Conservation (phyloP, 2,888 invertebrate species). For the Fissipunctia ypsillon region DNA sequence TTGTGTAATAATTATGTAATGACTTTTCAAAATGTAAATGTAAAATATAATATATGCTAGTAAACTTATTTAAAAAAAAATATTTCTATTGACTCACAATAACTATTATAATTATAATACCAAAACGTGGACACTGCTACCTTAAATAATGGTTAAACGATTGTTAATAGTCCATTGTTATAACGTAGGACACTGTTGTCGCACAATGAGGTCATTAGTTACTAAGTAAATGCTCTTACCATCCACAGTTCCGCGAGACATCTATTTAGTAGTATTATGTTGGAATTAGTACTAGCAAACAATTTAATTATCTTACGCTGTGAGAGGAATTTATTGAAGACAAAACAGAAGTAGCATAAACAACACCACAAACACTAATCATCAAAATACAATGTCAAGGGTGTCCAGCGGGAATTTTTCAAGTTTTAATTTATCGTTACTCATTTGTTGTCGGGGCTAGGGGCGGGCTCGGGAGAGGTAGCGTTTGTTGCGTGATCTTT, state of each 20-base stretch:
- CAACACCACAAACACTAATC: neutral
- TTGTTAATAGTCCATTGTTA: constrained; percentile 35
- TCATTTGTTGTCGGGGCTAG: too few relatives aligned
- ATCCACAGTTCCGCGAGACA: constrained; percentile 3
- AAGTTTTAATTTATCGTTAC: too few relatives aligned
- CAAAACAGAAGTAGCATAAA: neutral
- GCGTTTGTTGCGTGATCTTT: too few relatives aligned
- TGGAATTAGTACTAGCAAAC: neutral
- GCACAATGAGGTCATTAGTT: constrained; percentile 29
- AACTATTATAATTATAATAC: too few relatives aligned
- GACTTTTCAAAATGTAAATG: too few relatives aligned
- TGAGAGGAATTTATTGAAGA: neutral
- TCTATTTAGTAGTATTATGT: constrained; percentile 8
- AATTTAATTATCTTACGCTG: neutral
- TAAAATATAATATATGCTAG: too few relatives aligned
- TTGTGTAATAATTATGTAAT: neutral
- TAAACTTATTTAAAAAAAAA: too few relatives aligned
- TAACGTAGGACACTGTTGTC: constrained; percentile 11
- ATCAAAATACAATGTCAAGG: too few relatives aligned
- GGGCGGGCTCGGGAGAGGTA: too few relatives aligned
- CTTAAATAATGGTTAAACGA: constrained; percentile 11
- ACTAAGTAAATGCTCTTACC: constrained; percentile 9
- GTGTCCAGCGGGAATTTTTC: too few relatives aligned
- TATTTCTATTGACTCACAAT: too few relatives aligned
- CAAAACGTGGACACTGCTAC: neutral